Conservation (phyloP, 2,113 vertebrate species). For the Agelaius tricolor region DNA sequence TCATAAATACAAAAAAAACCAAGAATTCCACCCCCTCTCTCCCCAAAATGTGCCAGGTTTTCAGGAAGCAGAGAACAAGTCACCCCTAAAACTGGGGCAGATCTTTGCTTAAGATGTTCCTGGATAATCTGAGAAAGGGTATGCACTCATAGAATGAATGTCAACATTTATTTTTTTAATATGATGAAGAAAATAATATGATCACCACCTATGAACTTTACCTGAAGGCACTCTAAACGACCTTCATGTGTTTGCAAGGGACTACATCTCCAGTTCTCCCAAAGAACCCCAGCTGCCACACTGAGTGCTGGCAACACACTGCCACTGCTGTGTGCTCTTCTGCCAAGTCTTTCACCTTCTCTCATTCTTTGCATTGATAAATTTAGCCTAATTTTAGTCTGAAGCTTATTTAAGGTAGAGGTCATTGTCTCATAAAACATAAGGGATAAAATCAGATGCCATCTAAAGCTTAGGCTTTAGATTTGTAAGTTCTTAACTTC, state of each 20-base stretch:
- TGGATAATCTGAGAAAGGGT: not conserved
- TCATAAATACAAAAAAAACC: not conserved
- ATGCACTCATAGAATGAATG: not conserved
- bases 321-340: not conserved
- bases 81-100: not conserved
- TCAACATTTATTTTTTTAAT: not conserved
- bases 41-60: not conserved
- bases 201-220: not conserved
- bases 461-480: not conserved
- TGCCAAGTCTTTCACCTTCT: not conserved
- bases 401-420: not conserved
- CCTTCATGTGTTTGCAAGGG: not conserved
- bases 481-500: not conserved
- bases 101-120: not conserved
- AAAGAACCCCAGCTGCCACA: not conserved
- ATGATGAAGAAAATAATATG: not conserved
- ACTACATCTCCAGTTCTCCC: not conserved
- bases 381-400: not conserved
- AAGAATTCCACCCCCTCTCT: not conserved
- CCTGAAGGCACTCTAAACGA: not conserved
- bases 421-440: not conserved
- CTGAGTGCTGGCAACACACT: not conserved
- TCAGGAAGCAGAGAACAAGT: not conserved
- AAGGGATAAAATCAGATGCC: not conserved
- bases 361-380: not conserved